Evolutionary conservation across 1,140 invertebrate genomes (phyloP).

Genomic region (Laupala kohalensis): DNA sequence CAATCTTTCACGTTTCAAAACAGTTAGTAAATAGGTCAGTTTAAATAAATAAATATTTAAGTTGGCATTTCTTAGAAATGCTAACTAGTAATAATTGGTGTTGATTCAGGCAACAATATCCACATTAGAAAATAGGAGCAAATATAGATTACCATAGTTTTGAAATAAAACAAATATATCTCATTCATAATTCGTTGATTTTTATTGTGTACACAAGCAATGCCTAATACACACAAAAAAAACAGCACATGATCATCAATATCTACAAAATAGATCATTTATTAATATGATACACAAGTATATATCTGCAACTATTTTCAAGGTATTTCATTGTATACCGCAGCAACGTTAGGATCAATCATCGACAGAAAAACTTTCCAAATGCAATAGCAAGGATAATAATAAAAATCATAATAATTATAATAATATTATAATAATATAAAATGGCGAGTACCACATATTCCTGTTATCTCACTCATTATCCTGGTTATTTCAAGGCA

Average conservation of each 20-base stretch:
- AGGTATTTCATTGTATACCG: background rate
- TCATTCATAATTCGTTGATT: background rate
- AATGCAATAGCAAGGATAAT: background rate
- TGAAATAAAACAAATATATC: background rate
- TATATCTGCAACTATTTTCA: background rate
- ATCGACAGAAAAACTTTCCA: background rate
- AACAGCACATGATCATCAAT: conserved; percentile 1
- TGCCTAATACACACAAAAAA: background rate
- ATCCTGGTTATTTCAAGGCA: conserved; percentile 6
- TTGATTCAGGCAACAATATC: too few relatives aligned
- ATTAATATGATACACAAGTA: conserved; percentile 5
- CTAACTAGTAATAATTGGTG: too few relatives aligned
- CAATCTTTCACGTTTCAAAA: too few relatives aligned
- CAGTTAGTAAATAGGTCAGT: too few relatives aligned
- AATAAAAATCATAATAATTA: background rate
- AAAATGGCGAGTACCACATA: background rate
- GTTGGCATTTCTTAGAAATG: too few relatives aligned
- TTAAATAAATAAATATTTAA: too few relatives aligned
- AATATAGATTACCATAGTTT: too few relatives aligned
- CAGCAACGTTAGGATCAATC: background rate
- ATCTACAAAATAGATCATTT: conserved; percentile 2
- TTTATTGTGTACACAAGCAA: conserved; percentile 4
- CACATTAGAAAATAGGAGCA: too few relatives aligned
- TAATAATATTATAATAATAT: background rate
- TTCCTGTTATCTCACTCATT: background rate